Percentiles rank a stretch among this genome's conserved stretches.
These are phyloP conservation scores for Progne subis DNA, from an alignment of 2,113 vertebrate species.

Conservation along the genomic window DNA sequence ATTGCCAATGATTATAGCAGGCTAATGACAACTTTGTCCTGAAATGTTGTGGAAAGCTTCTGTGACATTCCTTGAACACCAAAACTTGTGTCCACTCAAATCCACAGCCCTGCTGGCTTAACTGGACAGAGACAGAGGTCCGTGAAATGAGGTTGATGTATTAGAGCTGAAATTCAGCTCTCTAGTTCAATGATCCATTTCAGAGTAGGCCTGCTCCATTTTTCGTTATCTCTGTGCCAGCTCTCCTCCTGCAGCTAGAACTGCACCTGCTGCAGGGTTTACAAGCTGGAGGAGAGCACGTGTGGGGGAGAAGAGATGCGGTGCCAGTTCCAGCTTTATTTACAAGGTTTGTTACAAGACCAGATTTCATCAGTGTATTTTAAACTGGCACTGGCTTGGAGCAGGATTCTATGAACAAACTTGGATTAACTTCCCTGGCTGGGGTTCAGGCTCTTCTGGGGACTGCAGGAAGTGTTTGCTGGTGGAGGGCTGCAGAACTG, in stretches of 20 bases:
- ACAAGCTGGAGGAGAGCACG: background rate
- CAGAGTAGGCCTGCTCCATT: background rate
- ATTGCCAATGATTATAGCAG: background rate
- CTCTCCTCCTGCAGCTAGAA: background rate
- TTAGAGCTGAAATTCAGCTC: background rate
- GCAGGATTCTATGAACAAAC: background rate
- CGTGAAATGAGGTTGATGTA: background rate
- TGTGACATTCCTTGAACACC: background rate
- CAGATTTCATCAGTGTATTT: background rate
- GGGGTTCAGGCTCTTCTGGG: background rate
- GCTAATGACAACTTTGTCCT: background rate
- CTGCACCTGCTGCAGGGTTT: background rate
- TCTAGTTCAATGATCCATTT: background rate
- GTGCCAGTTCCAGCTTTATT: conserved; percentile 27
- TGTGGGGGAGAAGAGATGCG: background rate
- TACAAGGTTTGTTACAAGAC: background rate
- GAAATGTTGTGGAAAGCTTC: background rate
- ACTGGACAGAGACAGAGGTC: background rate
- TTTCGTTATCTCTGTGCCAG: background rate
- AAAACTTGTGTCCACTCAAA: background rate
- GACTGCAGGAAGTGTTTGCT: background rate
- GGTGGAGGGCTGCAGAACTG: background rate
- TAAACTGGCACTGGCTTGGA: background rate
- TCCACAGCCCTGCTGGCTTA: background rate
- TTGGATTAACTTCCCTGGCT: background rate